Percentiles rank a stretch among this genome's conserved stretches.
Evolutionary conservation across 2,888 invertebrate genomes (phyloP).

Genomic region (Caenorhabditis wallacei): DNA sequence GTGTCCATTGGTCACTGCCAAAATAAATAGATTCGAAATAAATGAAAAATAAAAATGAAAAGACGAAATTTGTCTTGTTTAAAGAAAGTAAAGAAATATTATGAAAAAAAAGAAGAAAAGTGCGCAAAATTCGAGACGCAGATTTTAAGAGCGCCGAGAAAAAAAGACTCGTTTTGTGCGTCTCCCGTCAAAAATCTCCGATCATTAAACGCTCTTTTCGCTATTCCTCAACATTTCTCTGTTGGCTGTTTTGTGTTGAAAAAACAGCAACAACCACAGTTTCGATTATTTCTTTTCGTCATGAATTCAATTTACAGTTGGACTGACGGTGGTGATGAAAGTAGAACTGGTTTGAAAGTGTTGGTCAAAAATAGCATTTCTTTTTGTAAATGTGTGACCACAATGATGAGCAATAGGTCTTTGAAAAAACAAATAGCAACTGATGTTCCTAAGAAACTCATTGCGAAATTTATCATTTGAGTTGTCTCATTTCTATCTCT

Average conservation of each 20-base stretch:
- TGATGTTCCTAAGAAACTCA: background rate
- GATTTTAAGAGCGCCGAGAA: conserved; percentile 33
- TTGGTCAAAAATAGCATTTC: background rate
- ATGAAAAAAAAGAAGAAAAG: conserved; percentile 31
- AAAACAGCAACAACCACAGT: conserved; percentile 37
- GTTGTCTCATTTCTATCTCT: too few relatives aligned
- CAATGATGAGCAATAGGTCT: background rate
- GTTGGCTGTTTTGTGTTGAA: conserved; percentile 37
- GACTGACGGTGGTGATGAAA: background rate
- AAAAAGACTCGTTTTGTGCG: conserved; percentile 51
- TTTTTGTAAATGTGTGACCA: conserved; percentile 8
- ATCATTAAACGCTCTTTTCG: conserved; percentile 37
- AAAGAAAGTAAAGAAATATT: conserved; percentile 42
- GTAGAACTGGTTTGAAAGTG: conserved; percentile 15
- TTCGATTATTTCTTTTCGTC: conserved; percentile 34
- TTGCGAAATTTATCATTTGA: too few relatives aligned
- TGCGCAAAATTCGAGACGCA: conserved; percentile 52
- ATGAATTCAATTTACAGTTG: conserved; percentile 25
- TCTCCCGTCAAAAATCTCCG: conserved; percentile 33
- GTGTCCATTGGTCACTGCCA: conserved; percentile 8
- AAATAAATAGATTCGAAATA: background rate
- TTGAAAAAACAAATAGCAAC: background rate
- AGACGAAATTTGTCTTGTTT: conserved; percentile 24
- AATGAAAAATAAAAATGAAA: conserved; percentile 10
- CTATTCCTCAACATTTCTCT: conserved; percentile 22